Conservation (phyloP, 2,113 vertebrate species). For the Ceyx cyanopectus region DNA sequence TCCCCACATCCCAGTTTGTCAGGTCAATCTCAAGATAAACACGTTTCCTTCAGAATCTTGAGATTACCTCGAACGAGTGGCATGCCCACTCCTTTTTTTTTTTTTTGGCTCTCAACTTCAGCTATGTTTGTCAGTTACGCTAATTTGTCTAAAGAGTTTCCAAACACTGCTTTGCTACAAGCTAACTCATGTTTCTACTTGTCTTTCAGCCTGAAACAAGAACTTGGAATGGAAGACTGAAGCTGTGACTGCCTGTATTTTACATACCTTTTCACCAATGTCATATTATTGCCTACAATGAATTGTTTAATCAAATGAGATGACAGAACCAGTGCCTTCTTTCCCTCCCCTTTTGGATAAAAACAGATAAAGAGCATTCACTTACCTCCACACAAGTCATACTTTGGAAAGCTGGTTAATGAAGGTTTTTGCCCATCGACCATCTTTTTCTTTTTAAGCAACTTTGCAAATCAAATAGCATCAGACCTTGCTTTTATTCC, state of each 20-base stretch:
- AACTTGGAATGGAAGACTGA: conserved; percentile 86
- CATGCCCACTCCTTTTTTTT: background rate
- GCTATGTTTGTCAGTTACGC: background rate
- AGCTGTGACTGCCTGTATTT: background rate
- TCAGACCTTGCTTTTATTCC: background rate
- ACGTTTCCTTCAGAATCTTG: background rate
- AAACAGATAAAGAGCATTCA: background rate
- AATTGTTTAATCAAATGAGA: conserved; percentile 18
- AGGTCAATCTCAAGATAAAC: background rate
- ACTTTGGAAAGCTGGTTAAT: background rate
- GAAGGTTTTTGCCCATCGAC: background rate
- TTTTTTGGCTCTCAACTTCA: background rate
- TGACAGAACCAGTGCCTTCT: conserved; percentile 11
- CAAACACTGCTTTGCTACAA: background rate
- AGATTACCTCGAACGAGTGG: background rate
- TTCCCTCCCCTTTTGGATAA: background rate
- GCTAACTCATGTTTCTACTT: conserved; percentile 7
- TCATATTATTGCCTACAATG: background rate
- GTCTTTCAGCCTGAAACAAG: conserved; percentile 87
- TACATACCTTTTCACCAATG: background rate
- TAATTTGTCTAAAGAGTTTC: conserved; percentile 2
- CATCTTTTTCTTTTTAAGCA: background rate
- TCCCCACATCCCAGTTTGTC: background rate
- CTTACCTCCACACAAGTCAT: background rate
- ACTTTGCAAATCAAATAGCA: background rate